Evolutionary conservation across 37 sponge, comb jelly and placozoan species (phyloP).

Genomic region (Ephydatia muelleri): DNA sequence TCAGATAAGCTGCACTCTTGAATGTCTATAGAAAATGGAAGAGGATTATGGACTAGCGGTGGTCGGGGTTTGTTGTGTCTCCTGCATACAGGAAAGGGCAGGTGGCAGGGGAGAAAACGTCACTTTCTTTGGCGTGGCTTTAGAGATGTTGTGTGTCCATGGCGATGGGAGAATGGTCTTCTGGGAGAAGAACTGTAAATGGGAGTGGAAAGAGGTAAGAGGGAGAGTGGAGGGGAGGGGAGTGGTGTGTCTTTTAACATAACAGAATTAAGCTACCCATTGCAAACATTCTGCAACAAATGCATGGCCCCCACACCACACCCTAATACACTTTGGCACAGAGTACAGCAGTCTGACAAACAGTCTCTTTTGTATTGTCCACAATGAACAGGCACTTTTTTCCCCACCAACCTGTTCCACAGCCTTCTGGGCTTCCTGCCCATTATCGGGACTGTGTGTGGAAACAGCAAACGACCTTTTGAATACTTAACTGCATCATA

Average conservation of each 20-base stretch:
- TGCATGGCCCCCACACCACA: too few species aligned
- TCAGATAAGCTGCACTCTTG: constrained; percentile 30
- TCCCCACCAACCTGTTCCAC: constrained; percentile 30
- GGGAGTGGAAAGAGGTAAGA: background rate
- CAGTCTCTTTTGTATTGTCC: background rate
- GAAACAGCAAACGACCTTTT: background rate
- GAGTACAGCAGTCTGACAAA: too few species aligned
- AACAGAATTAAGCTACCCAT: too few species aligned
- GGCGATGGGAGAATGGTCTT: constrained; percentile 68
- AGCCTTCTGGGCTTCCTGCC: constrained; percentile 36
- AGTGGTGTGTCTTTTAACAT: too few species aligned
- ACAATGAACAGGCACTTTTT: background rate
- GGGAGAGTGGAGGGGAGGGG: too few species aligned
- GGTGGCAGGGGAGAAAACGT: constrained; percentile 75
- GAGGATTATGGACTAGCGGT: background rate
- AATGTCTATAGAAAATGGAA: constrained; percentile 12
- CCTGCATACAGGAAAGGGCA: constrained; percentile 55
- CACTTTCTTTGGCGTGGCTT: constrained; percentile 48
- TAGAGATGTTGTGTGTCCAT: constrained; percentile 22
- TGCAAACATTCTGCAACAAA: too few species aligned
- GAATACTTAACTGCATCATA: background rate
- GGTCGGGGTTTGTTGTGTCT: background rate
- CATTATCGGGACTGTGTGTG: constrained; percentile 48
- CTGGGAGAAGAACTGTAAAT: constrained; percentile 64
- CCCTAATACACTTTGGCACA: too few species aligned